Conservation (phyloP, 2,888 invertebrate genomes). For the Carabus problematicus region DNA sequence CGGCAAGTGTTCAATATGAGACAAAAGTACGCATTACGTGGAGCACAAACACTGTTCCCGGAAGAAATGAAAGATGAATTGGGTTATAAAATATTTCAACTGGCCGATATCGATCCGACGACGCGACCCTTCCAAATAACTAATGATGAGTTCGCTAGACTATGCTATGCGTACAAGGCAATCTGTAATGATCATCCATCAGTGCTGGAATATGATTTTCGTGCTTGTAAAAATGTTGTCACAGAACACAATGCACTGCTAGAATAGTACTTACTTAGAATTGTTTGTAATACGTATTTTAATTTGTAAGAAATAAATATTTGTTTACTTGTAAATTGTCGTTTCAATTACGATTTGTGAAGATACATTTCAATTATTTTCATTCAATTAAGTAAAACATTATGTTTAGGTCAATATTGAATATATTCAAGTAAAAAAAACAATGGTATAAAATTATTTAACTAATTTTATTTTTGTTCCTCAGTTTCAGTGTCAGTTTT, state of each 20-base stretch:
- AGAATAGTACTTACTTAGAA: background rate
- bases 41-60: conserved; percentile 80
- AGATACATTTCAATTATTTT: too few relatives aligned
- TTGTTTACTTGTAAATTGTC: too few relatives aligned
- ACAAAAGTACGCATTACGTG: conserved; percentile 80
- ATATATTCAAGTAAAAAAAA: too few relatives aligned
- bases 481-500: background rate
- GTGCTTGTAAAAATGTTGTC: conserved; percentile 59
- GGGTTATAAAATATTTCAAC: conserved; percentile 67
- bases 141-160: conserved; percentile 77
- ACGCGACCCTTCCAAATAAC: conserved; percentile 76
- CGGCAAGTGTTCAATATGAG: conserved; percentile 87
- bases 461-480: background rate
- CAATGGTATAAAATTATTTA: too few relatives aligned
- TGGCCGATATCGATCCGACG: conserved; percentile 75
- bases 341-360: too few relatives aligned
- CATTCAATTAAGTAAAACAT: too few relatives aligned
- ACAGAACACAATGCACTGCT: conserved; percentile 1
- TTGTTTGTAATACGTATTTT: background rate
- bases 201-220: conserved; percentile 72
- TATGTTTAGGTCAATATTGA: too few relatives aligned
- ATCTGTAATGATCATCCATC: conserved; percentile 74
- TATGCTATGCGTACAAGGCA: conserved; percentile 79
- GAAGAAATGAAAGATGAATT: conserved; percentile 70
- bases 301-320: background rate